phyloP scores from a whole-genome alignment of 2,797 vertebrate species.

The Argya squamiceps region DNA sequence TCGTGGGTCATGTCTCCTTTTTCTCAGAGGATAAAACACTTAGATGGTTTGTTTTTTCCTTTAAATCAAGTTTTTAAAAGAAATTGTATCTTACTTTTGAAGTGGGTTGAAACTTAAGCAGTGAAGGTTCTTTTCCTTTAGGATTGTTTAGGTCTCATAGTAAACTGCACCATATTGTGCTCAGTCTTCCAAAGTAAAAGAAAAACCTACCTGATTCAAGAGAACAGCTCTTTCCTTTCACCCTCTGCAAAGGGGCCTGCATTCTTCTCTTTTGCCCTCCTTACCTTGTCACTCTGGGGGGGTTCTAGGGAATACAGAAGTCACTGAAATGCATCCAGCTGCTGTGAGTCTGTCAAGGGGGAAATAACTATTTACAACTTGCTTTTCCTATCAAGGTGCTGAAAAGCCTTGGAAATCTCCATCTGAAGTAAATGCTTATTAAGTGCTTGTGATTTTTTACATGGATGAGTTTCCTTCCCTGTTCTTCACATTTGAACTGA shows the following conservation, averaged over 20 bases:
- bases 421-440: neutral
- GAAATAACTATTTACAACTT: neutral
- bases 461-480: neutral
- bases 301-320: neutral
- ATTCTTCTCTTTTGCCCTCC: neutral
- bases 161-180: neutral
- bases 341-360: neutral
- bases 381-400: neutral
- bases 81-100: neutral
- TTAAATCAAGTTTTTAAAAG: neutral
- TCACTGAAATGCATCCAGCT: neutral
- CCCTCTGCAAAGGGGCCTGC: fast-evolving
- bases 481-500: neutral
- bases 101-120: neutral
- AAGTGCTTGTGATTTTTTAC: neutral
- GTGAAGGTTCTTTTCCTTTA: neutral
- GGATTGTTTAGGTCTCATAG: neutral
- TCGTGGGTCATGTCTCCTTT: neutral
- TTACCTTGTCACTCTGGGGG: neutral
- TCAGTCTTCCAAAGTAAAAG: neutral
- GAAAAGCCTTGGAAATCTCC: neutral
- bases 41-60: neutral
- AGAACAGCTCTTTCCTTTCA: neutral
- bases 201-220: neutral
- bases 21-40: neutral